Evolutionary conservation across 2,888 invertebrate species (phyloP).

Genomic region (Drosophila koepferae): DNA sequence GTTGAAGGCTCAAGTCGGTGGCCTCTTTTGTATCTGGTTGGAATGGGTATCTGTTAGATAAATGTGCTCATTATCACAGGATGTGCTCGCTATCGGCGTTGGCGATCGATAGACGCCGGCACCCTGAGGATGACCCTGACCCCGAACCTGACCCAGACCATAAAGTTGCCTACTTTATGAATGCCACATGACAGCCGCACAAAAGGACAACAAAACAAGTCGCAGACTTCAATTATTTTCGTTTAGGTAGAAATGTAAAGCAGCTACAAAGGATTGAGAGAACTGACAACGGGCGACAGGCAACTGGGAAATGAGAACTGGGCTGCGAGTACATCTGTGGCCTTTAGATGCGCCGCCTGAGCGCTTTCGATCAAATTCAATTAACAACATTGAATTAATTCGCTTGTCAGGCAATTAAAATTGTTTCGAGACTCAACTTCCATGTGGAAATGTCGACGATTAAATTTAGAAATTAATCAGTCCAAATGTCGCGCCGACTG

Average conservation of each 20-base stretch:
- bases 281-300: not conserved
- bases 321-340: slow-evolving; percentile 18
- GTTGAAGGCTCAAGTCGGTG: slow-evolving; percentile 34
- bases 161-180: slow-evolving; percentile 82
- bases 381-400: slow-evolving; percentile 85
- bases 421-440: slow-evolving; percentile 59
- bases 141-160: slow-evolving; percentile 44
- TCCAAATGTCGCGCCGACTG: slow-evolving; percentile 62
- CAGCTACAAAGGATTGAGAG: slow-evolving; percentile 59
- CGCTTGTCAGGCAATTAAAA: slow-evolving; percentile 84
- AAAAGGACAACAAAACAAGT: slow-evolving; percentile 67
- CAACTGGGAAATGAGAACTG: not conserved
- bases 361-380: slow-evolving; percentile 82
- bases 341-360: slow-evolving; percentile 57
- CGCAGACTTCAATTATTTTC: slow-evolving; percentile 21
- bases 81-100: slow-evolving; percentile 74
- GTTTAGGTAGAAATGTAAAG: slow-evolving; percentile 67
- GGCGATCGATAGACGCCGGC: slow-evolving; percentile 70
- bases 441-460: slow-evolving; percentile 73
- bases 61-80: slow-evolving; percentile 82
- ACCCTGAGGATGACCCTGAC: slow-evolving; percentile 24
- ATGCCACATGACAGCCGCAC: slow-evolving; percentile 73
- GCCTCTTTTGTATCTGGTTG: slow-evolving; percentile 53
- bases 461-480: slow-evolving; percentile 81
- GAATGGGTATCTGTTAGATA: slow-evolving; percentile 64